Evolutionary conservation across 2,113 vertebrate species (phyloP).

Genomic region (Microcebus lehilahytsara): DNA sequence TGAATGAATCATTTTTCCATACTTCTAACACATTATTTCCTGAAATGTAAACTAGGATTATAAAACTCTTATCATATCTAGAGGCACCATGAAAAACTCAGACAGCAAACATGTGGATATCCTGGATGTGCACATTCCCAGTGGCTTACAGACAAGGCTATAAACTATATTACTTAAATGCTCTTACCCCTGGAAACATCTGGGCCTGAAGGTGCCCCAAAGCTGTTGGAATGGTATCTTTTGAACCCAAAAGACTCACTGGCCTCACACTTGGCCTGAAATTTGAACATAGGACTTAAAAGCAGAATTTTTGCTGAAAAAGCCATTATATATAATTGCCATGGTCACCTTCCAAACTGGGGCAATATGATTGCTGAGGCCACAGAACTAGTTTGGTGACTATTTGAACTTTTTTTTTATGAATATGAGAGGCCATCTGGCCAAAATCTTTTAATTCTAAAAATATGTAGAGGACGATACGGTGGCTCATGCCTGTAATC

Average conservation of each 20-base stretch:
- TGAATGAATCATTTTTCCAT: conserved; percentile 13
- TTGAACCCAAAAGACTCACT: not conserved
- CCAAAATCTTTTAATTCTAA: conserved; percentile 11
- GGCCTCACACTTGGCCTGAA: not conserved
- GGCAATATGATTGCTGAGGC: not conserved
- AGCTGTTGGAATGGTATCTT: not conserved
- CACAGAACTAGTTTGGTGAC: not conserved
- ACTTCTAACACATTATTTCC: not conserved
- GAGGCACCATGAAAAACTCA: not conserved
- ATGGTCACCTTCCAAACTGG: not conserved
- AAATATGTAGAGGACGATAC: not conserved
- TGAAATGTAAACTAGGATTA: conserved; percentile 6
- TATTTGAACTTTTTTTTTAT: not conserved
- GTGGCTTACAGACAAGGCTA: not conserved
- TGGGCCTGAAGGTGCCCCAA: not conserved
- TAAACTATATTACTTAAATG: not conserved
- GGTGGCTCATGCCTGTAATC: too few species aligned
- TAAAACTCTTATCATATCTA: not conserved
- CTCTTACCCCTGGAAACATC: not conserved
- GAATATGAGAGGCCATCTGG: not conserved
- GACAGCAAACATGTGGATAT: not conserved
- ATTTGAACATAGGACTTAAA: not conserved
- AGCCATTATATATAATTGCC: not conserved
- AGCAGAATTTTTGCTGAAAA: not conserved
- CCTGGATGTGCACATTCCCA: not conserved